These are phyloP conservation scores for Sardinella longiceps DNA, from an alignment of 2,797 vertebrate species.

Conservation along the genomic window DNA sequence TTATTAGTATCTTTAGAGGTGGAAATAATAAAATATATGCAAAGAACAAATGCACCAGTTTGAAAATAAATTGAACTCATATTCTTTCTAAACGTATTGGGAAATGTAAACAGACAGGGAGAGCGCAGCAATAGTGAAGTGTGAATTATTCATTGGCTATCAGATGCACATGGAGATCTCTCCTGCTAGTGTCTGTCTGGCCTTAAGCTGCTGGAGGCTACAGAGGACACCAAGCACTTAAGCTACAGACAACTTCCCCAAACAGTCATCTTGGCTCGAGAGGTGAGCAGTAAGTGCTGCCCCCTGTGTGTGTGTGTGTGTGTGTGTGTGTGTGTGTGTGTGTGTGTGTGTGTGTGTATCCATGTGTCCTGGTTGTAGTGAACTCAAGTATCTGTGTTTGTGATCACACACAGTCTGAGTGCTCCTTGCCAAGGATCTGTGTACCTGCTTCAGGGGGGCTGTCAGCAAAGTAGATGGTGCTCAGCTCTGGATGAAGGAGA, in stretches of 20 bases:
- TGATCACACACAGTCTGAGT: conserved; percentile 70
- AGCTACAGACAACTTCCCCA: conserved; percentile 65
- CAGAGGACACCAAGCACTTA: conserved; percentile 62
- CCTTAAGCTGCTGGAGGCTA: not conserved
- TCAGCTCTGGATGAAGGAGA: not conserved
- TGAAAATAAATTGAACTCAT: too few species aligned
- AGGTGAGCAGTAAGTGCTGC: not conserved
- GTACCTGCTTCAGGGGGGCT: conserved; percentile 78
- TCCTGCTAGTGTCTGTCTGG: not conserved
- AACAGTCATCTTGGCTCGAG: not conserved
- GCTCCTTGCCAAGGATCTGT: conserved; percentile 75
- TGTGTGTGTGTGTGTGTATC: not conserved
- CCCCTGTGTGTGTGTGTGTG: not conserved
- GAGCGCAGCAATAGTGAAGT: not conserved
- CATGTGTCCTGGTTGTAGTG: conserved; percentile 48
- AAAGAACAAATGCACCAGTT: not conserved
- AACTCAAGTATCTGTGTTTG: conserved; percentile 68
- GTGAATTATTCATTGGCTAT: conserved; percentile 19
- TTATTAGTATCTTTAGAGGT: not conserved
- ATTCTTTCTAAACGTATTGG: not conserved
- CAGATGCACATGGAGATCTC: not conserved
- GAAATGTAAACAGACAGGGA: not conserved
- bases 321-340: not conserved
- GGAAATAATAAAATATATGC: too few species aligned
- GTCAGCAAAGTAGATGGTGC: conserved; percentile 65